phyloP scores from a whole-genome alignment of 2,113 vertebrate species.

The Anas platyrhynchos region DNA sequence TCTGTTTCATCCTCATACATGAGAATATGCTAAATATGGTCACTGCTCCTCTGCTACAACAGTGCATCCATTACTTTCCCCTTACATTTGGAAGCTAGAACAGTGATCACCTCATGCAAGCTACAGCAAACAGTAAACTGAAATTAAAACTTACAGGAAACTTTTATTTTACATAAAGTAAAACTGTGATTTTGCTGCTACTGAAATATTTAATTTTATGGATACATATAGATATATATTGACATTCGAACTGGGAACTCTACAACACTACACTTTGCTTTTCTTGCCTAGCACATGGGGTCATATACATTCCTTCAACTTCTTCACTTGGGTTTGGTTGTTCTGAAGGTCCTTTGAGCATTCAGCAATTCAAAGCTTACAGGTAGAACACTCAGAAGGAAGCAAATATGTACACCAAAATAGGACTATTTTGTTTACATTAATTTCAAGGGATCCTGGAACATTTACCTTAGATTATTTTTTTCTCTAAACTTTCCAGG shows the following conservation, averaged over 20 bases:
- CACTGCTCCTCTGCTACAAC: background rate
- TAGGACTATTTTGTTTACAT: background rate
- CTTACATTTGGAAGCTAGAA: background rate
- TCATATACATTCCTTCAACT: fast-evolving
- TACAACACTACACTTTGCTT: background rate
- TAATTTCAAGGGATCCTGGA: background rate
- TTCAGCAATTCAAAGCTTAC: background rate
- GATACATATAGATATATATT: background rate
- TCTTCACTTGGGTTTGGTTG: background rate
- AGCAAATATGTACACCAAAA: background rate
- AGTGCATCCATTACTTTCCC: background rate
- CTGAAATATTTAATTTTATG: background rate
- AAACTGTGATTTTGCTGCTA: background rate
- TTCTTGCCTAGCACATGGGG: background rate
- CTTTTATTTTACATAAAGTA: background rate
- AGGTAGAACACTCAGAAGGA: background rate
- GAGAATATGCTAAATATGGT: background rate
- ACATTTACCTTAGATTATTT: background rate
- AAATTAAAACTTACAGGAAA: background rate
- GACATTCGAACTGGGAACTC: background rate
- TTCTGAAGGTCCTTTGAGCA: background rate
- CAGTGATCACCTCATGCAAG: fast-evolving
- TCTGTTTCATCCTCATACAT: background rate
- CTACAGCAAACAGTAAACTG: background rate
- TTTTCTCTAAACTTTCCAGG: background rate